Conservation (phyloP, 2,888 invertebrate species). For the Hipparchia sbordonii region DNA sequence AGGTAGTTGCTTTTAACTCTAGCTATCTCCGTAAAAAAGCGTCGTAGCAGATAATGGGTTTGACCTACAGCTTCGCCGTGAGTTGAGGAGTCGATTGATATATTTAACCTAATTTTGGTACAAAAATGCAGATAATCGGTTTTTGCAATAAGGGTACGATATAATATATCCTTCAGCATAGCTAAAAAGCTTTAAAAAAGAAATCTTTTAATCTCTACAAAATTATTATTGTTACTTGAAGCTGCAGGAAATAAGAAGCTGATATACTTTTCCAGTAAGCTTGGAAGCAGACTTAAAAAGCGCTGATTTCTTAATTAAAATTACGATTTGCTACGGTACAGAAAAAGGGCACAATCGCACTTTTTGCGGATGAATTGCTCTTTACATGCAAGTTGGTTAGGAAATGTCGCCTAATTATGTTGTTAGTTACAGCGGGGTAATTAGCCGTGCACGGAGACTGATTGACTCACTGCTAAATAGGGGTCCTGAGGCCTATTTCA, state of each 20-base stretch:
- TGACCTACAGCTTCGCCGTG: too few relatives aligned
- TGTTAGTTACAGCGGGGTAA: constrained; percentile 1
- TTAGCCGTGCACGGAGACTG: neutral
- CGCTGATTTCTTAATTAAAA: neutral
- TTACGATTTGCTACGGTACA: neutral
- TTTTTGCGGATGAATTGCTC: constrained; percentile 10
- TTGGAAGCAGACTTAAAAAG: neutral
- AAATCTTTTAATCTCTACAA: too few relatives aligned
- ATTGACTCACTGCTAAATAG: neutral
- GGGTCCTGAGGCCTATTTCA: neutral
- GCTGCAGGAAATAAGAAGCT: neutral
- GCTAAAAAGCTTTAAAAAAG: too few relatives aligned
- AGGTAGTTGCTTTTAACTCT: too few relatives aligned
- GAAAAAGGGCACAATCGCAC: constrained; percentile 1
- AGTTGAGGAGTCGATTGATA: too few relatives aligned
- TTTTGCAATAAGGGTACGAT: too few relatives aligned
- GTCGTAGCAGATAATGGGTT: too few relatives aligned
- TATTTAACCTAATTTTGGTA: too few relatives aligned
- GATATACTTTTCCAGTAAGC: neutral
- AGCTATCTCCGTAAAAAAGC: too few relatives aligned
- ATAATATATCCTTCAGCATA: too few relatives aligned
- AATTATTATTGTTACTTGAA: too few relatives aligned
- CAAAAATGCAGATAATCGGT: too few relatives aligned
- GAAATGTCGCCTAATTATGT: constrained; percentile 11
- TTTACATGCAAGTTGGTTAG: constrained; percentile 7